phyloP scores from a whole-genome alignment of 2,888 invertebrate genomes.

The Eumacrocentrus americanus region DNA sequence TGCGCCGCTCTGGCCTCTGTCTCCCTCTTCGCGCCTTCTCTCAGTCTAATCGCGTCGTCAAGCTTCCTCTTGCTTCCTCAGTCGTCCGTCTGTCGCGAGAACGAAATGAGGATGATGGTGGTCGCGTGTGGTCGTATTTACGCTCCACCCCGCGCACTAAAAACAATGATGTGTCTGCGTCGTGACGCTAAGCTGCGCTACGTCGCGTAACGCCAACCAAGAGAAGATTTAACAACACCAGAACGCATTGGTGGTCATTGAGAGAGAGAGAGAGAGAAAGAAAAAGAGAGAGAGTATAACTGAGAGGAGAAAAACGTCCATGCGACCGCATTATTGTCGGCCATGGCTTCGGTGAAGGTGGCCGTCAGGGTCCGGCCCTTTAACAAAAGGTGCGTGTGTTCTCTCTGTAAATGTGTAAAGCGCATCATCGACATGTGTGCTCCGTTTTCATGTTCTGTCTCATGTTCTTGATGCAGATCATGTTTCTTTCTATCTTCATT shows the following conservation, averaged over 20 bases:
- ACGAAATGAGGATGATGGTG: constrained; percentile 27
- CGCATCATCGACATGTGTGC: neutral
- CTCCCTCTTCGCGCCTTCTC: neutral
- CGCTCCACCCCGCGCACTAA: constrained; percentile 20
- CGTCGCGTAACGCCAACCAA: constrained; percentile 29
- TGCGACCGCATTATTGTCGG: constrained; percentile 43
- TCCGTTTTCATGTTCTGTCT: neutral
- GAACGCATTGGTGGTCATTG: constrained; percentile 18
- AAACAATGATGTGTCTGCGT: constrained; percentile 25
- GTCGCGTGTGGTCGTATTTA: constrained; percentile 30
- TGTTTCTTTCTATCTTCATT: neutral
- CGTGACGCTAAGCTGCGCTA: constrained; percentile 17
- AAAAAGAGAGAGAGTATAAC: neutral
- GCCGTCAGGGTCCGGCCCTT: constrained; percentile 90
- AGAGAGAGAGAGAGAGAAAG: constrained; percentile 12
- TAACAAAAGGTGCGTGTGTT: constrained; percentile 74
- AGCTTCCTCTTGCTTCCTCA: constrained; percentile 20
- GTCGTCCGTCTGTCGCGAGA: constrained; percentile 33
- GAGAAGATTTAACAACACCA: constrained; percentile 16
- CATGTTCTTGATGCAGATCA: neutral
- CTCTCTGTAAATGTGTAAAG: neutral
- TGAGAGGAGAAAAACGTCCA: constrained; percentile 35
- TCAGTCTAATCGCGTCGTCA: constrained; percentile 15
- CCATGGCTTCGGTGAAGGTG: constrained; percentile 90
- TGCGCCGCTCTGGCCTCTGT: constrained; percentile 13